Base-by-base conservation (phyloP, 1,140 invertebrate genomes). In the Hycleus cichorii region DNA sequence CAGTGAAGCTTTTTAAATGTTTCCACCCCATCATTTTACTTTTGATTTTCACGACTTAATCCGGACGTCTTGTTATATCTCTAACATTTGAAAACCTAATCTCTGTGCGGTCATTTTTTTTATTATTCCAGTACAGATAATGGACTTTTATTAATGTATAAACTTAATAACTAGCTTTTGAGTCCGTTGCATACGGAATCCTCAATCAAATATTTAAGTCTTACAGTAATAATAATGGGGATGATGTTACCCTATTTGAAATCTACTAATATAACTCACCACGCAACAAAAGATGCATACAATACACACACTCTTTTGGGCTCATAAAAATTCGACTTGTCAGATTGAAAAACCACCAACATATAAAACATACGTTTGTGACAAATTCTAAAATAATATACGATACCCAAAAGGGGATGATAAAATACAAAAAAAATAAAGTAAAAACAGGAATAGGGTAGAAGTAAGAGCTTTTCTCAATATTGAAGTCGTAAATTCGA, bases 321-420 rank as follows among this genome's bases (percentile, higher is more conserved):
- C 32, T 4, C 32, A 32, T 32, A 32, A 32, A 32, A 32, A 32
- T 32, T 32, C 32, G 32, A 32, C 32, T 32, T 32, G 32, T 32
- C 32, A 32, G 32, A 32, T 32, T 32, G 32, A 5, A 7, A 32
- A 32, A 32, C 32, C 32, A 32, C 32, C 32, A 7, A 32, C 7
- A 27, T 52, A 18, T 26, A 46, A 52, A 62, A 50, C 63, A 65
- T 65, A 65, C 63, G 63, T 63, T 65, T 60, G 64, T 68, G 66
- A 68, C 66, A 68, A 68, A 68, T 68, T 68, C 59, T 64, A 68
- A 68, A 68, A 68, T 68, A 68, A 68, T 68, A 66, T 66, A 66
- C 59, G 40, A 59, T 64, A 58, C 62, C 57, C 47, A 27, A 48
- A 25, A 26, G 49, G 38, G 52, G 32, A 40, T 48, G 49, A 27